A percentile compares a stretch with the other conserved stretches of the same genome.
phyloP scores from a whole-genome alignment of 2,888 invertebrate species.

The Margaritifera margaritifera region DNA sequence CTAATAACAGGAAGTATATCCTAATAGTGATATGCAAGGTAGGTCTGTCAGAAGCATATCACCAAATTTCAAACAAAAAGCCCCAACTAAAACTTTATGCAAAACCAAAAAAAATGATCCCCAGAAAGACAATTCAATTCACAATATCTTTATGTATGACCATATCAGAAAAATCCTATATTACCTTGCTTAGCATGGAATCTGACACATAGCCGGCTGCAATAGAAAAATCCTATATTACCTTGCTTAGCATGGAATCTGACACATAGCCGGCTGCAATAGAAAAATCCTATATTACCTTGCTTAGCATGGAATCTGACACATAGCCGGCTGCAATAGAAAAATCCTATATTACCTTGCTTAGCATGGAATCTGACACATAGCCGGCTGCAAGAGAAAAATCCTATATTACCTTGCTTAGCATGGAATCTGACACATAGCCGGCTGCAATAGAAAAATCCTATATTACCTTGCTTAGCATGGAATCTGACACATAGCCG shows the following conservation, averaged over 20 bases:
- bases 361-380: constrained; percentile 69
- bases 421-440: constrained; percentile 71
- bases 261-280: constrained; percentile 73
- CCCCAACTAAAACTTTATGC: no score
- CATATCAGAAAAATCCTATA: neutral
- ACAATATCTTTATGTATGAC: no score
- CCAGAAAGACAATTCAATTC: no score
- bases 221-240: constrained; percentile 67
- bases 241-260: constrained; percentile 65
- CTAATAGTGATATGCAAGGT: no score
- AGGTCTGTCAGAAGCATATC: no score
- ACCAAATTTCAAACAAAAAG: no score
- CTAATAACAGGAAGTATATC: no score
- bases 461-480: constrained; percentile 53
- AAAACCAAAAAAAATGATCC: no score
- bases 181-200: constrained; percentile 55
- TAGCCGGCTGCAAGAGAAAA: constrained; percentile 73
- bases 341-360: constrained; percentile 50
- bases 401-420: constrained; percentile 52
- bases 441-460: constrained; percentile 74
- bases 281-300: constrained; percentile 63
- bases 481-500: constrained; percentile 73
- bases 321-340: constrained; percentile 73
- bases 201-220: constrained; percentile 74
- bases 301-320: constrained; percentile 69